phyloP scores from a whole-genome alignment of 1,140 invertebrate species.

The Brachionus calyciflorus region DNA sequence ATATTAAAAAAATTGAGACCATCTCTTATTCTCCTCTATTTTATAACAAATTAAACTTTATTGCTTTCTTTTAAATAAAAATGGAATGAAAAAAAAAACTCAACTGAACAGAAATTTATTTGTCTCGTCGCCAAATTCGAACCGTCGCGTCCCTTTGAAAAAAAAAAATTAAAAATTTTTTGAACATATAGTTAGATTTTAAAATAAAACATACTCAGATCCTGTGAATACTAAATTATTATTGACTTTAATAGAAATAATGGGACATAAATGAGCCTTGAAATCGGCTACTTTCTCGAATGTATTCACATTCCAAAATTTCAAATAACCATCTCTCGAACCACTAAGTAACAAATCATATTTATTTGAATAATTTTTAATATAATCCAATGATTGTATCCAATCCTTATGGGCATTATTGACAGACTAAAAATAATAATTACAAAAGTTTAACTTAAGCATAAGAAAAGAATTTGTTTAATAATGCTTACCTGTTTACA shows the following conservation, averaged over 20 bases:
- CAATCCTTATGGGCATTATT: conserved; percentile 85
- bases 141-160: conserved; percentile 15
- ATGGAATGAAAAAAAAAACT: conserved; percentile 23
- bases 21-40: no score
- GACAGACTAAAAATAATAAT: conserved; percentile 65
- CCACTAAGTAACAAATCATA: conserved; percentile 70
- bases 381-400: conserved; percentile 74
- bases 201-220: conserved; percentile 63
- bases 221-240: conserved; percentile 74
- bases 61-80: neutral
- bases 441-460: neutral
- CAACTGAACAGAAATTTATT: neutral
- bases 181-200: neutral
- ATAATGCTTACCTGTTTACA: conserved; percentile 66
- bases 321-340: conserved; percentile 72
- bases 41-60: neutral
- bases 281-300: conserved; percentile 70
- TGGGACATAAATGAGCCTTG: conserved; percentile 71
- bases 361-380: conserved; percentile 61
- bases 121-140: conserved; percentile 35
- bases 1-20: no score
- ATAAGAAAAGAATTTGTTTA: neutral
- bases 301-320: conserved; percentile 70
- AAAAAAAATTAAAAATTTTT: neutral
- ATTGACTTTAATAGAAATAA: conserved; percentile 74